Conservation (phyloP, 2,113 vertebrate species). For the Bubo bubo region DNA sequence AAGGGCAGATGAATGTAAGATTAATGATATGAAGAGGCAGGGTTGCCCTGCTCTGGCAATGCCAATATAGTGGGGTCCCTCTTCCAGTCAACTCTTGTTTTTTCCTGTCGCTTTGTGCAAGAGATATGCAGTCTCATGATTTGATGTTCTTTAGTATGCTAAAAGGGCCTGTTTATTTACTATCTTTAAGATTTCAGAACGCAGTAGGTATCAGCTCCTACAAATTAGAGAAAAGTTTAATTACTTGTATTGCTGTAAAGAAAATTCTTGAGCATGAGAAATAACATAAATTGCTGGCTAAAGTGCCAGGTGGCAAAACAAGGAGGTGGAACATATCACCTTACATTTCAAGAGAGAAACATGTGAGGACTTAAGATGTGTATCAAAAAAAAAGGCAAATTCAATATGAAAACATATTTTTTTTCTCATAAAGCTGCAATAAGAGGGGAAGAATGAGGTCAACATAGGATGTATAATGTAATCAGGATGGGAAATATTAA, state of each 20-base stretch:
- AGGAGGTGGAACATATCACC: not conserved
- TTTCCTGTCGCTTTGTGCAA: not conserved
- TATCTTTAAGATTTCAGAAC: not conserved
- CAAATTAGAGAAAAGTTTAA: not conserved
- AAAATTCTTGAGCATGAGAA: not conserved
- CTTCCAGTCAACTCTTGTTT: not conserved
- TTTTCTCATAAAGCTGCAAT: not conserved
- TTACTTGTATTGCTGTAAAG: not conserved
- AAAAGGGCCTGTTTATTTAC: not conserved
- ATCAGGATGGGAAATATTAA: not conserved
- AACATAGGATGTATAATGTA: fast-evolving
- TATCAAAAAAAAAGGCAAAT: not conserved
- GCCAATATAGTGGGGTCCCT: not conserved
- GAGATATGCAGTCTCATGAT: not conserved
- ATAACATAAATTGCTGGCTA: not conserved
- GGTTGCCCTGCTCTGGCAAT: not conserved
- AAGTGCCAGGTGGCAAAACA: not conserved
- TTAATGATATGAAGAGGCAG: not conserved
- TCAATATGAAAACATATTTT: not conserved
- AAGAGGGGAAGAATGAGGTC: not conserved
- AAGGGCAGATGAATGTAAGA: not conserved
- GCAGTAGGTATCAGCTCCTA: not conserved
- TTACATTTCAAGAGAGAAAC: not conserved
- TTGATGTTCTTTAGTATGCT: not conserved
- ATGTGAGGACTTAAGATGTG: not conserved